Conservation (phyloP, 2,888 invertebrate genomes). For the Sympetrum striolatum region DNA sequence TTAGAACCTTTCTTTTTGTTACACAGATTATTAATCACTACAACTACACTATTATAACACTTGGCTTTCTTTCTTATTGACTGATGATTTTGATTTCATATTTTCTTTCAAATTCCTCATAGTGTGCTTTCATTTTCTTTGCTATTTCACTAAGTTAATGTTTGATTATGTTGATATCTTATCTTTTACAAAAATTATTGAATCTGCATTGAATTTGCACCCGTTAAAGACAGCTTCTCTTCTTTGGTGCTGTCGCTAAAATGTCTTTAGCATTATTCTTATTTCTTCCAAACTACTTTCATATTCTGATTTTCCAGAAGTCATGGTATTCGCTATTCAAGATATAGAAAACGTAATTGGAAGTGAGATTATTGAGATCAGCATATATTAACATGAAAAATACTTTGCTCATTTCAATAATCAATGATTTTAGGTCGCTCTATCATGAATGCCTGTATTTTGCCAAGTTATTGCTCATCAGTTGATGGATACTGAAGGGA, state of each 20-base stretch:
- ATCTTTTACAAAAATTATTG: too few relatives aligned
- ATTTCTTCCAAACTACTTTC: too few relatives aligned
- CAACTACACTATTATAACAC: background rate
- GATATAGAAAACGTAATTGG: background rate
- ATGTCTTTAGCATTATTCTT: too few relatives aligned
- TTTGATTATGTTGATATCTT: too few relatives aligned
- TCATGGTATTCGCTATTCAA: background rate
- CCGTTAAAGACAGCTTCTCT: too few relatives aligned
- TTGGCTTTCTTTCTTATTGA: background rate
- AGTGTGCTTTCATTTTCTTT: too few relatives aligned
- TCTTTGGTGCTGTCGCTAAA: too few relatives aligned
- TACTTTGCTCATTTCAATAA: background rate
- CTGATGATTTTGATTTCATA: background rate
- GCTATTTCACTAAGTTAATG: too few relatives aligned
- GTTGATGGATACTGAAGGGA: too few relatives aligned
- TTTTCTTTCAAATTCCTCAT: too few relatives aligned
- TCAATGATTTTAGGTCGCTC: background rate
- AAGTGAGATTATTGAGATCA: background rate
- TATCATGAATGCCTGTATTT: background rate
- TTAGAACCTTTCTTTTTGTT: background rate
- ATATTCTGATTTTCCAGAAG: background rate
- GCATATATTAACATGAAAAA: background rate
- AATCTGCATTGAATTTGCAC: too few relatives aligned
- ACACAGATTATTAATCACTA: background rate
- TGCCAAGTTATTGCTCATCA: background rate